Base-by-base conservation (phyloP, 1,140 invertebrate species). In the Amphibalanus amphitrite region DNA sequence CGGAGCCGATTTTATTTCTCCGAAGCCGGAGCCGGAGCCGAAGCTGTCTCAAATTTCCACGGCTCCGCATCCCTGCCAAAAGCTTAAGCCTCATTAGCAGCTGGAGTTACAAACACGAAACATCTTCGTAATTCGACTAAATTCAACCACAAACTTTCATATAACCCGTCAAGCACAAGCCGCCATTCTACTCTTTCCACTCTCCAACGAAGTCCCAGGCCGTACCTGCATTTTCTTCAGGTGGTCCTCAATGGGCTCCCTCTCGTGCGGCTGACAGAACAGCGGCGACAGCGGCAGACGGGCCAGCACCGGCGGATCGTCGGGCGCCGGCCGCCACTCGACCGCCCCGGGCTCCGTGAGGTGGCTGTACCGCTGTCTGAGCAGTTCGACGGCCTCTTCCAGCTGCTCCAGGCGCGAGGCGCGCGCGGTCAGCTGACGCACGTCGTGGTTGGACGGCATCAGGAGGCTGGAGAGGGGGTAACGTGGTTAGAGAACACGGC, bases 261-360 rank as follows among this genome's bases (percentile, higher is more conserved):
- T 83, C 29, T 95, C 87, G 81, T 96, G 95, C 0, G 93, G 89
- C 80, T 96, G 93, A 82, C 94, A 97, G 40, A 95, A 80, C 91
- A 92, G 97, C 0, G 93, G 92, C 6, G 91, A 90, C 72, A 93
- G 81, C 70, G 84, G 80, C 28, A 91, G 82, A 80, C 88, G 85
- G 75, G 82, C 84, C 28, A 47, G 73, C 38, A 82, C 84, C 28
- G 40, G 74, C 75, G 30, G 73, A 29, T 69, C 70, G 30, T 69
- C 69, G 33, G 67, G n/a, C 15, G 20, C 29, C 69, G 25, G 20
- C 10, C 25, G 23, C 40, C 33, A 72, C n/a, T n/a, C 40, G 25
- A 70, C 68, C 26, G 28, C 28, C 40, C 29, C 40, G n/a, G 23
- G 4, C 33, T 69, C 69, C 69, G 71, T 26, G 69, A 70, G 69